phyloP scores from a whole-genome alignment of 2,888 invertebrate species.

The Ormia ochracea region DNA sequence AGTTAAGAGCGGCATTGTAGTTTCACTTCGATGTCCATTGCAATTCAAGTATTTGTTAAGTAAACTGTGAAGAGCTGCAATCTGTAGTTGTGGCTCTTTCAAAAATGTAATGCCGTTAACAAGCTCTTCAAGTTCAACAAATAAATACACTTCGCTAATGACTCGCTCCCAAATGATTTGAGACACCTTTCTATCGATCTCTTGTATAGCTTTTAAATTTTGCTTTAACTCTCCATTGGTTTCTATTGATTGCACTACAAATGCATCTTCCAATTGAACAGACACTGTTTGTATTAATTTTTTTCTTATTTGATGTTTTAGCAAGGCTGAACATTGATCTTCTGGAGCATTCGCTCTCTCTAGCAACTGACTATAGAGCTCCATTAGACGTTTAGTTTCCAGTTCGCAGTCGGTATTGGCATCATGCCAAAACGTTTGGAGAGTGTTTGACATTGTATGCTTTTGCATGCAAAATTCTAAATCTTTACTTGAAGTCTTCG shows the following conservation, averaged over 20 bases:
- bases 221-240: constrained; percentile 18
- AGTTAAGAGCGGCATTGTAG: constrained; percentile 10
- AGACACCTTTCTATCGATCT: constrained; percentile 36
- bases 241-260: constrained; percentile 12
- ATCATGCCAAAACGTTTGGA: constrained; percentile 58
- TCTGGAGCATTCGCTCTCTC: neutral
- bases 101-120: neutral
- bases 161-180: constrained; percentile 46
- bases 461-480: constrained; percentile 47
- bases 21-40: neutral
- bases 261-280: constrained; percentile 52
- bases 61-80: constrained; percentile 17
- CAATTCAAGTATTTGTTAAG: constrained; percentile 3
- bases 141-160: constrained; percentile 52
- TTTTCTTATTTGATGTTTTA: constrained; percentile 55
- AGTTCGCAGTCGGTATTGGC: constrained; percentile 41
- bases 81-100: constrained; percentile 2
- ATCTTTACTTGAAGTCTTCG: constrained; percentile 8
- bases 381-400: constrained; percentile 41
- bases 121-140: constrained; percentile 31
- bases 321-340: constrained; percentile 48
- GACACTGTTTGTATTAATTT: constrained; percentile 32
- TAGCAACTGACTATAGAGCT: constrained; percentile 34
- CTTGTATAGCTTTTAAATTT: constrained; percentile 20
- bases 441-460: constrained; percentile 32